phyloP scores from a whole-genome alignment of 2,113 vertebrate species.

The Aix galericulata region DNA sequence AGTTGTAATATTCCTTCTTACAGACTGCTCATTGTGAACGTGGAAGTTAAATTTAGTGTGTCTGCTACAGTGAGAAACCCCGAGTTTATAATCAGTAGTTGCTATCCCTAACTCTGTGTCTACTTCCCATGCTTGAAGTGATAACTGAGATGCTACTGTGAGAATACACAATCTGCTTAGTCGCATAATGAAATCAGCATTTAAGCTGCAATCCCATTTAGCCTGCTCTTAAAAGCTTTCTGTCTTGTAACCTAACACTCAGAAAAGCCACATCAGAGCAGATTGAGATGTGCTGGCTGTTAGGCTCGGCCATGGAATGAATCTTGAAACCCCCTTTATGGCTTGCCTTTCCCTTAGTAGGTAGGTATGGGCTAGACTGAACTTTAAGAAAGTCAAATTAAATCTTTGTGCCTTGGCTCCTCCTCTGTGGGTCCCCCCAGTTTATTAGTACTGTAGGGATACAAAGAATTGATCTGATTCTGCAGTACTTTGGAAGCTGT shows the following conservation, averaged over 20 bases:
- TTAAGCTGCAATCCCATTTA: neutral
- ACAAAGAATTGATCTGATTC: neutral
- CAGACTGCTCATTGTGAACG: neutral
- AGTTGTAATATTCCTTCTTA: neutral
- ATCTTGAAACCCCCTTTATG: neutral
- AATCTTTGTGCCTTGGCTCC: neutral
- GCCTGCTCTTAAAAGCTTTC: neutral
- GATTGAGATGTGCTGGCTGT: neutral
- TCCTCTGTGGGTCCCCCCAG: neutral
- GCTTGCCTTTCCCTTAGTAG: neutral
- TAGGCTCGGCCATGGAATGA: neutral
- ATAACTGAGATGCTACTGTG: neutral
- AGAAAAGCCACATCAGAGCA: no score
- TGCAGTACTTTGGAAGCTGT: neutral
- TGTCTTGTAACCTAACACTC: neutral
- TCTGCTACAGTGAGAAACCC: neutral
- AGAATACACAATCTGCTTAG: neutral
- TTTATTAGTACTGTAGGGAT: neutral
- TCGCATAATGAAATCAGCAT: neutral
- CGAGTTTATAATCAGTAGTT: neutral
- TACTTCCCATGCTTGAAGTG: neutral
- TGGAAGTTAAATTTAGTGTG: neutral
- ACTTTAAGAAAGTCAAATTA: neutral
- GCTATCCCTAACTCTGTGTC: neutral
- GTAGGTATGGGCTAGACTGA: neutral